These are phyloP conservation scores for Diadema setosum DNA, from an alignment of 35 echinoderm and acorn worm species.

Conservation along the genomic window DNA sequence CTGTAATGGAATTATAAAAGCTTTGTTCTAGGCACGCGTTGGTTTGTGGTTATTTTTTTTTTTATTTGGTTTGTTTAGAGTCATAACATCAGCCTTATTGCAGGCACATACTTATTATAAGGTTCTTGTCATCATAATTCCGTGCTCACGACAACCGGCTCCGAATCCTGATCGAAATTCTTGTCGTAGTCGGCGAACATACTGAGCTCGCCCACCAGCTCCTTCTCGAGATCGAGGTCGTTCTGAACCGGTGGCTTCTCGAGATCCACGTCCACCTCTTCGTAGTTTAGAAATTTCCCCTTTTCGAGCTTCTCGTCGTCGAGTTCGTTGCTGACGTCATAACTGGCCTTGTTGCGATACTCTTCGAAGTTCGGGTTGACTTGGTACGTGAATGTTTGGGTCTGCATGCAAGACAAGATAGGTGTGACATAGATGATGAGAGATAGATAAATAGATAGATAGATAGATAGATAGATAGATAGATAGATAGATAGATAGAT, in stretches of 20 bases:
- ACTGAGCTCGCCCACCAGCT: slow-evolving; percentile 13
- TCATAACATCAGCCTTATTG: no score
- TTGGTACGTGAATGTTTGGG: slow-evolving; percentile 1
- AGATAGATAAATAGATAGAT: neutral
- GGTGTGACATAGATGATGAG: neutral
- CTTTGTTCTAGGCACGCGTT: no score
- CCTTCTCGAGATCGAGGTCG: slow-evolving; percentile 9
- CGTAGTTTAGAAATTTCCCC: no score
- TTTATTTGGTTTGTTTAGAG: no score
- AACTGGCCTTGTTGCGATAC: slow-evolving; percentile 1
- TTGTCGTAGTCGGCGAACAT: neutral
- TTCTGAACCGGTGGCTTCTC: neutral
- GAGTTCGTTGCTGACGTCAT: slow-evolving; percentile 10
- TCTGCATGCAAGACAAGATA: neutral
- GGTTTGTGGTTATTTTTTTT: no score
- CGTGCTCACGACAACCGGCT: neutral
- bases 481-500: neutral
- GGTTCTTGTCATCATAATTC: neutral
- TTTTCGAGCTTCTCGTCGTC: neutral
- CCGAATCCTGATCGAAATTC: neutral
- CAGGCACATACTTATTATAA: neutral
- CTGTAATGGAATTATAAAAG: no score
- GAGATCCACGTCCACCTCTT: neutral
- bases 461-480: neutral
- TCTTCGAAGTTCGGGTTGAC: slow-evolving; percentile 10